phyloP scores from a whole-genome alignment of 1,140 invertebrate genomes.

The Heliconius hermathena region DNA sequence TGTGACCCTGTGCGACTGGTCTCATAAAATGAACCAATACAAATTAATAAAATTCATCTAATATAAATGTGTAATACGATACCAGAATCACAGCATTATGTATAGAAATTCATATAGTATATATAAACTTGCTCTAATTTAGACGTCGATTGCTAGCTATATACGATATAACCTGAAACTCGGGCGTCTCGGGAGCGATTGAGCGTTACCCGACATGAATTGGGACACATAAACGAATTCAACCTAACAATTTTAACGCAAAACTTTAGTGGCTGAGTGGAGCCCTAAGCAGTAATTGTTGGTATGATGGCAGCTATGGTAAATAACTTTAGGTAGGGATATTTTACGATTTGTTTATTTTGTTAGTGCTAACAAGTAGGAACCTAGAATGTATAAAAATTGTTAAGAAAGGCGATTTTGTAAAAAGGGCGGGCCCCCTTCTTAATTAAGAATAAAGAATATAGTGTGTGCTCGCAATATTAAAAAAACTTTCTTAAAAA shows the following conservation, averaged over 20 bases:
- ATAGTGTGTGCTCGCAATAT: no score
- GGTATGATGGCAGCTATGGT: background rate
- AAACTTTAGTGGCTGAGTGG: constrained; percentile 50
- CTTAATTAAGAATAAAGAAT: background rate
- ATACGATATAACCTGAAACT: constrained; percentile 57
- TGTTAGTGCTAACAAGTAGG: background rate
- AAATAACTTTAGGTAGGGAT: background rate
- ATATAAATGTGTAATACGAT: background rate
- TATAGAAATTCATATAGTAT: background rate
- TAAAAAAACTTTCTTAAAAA: no score
- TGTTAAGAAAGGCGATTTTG: no score
- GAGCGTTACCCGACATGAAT: constrained; percentile 48
- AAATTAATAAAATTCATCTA: no score
- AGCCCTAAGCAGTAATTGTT: constrained; percentile 38
- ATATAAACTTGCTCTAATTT: constrained; percentile 35
- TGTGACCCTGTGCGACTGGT: no score
- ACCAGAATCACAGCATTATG: constrained; percentile 26
- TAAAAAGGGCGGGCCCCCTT: no score
- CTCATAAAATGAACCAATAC: no score
- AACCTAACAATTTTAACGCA: constrained; percentile 68
- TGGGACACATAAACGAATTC: constrained; percentile 66
- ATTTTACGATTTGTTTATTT: background rate
- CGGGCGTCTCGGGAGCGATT: constrained; percentile 63
- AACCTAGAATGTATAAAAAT: background rate
- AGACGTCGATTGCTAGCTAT: constrained; percentile 37